Evolutionary conservation across 2,113 vertebrate species (phyloP), one percentile per base, ranked within the genome.

Genomic region (Chunga burmeisteri): DNA sequence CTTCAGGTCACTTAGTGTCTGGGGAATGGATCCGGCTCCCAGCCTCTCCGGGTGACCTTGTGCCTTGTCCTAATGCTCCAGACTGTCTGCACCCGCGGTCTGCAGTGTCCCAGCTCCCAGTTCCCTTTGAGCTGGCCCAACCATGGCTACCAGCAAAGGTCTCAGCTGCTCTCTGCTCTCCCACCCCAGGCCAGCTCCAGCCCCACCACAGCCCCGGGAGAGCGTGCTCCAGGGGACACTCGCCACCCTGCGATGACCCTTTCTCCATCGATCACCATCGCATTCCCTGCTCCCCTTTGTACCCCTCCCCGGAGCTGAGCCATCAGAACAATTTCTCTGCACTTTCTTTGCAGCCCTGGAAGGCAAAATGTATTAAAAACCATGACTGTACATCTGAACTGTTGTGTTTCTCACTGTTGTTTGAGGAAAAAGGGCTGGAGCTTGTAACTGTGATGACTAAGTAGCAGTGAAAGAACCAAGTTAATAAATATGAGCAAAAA

Each of bases 201-300:
- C 46, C 36, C 52, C n/a, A 55, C 30, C 30, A 21, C 18, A 55
- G 66, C 22, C 61, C 44, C 1, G 0, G 58, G 58, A 61, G 13
- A 72, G 7, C 2, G 0, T 34, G 65, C 71, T 68, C 27, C 46
- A 44, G 53, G 34, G 21, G 29, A 32, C 12, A n/a, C 49, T 44
- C 4, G 0, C 75, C 83, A 72, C 38, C 29, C 13, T 0, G 0
- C 46, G 12, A 25, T 49, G 66, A 67, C 40, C 40, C 47, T 86
- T 88, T 77, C 44, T n/a, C 38, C 29, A 11, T 38, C 10, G 5
- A 88, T 92, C 82, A 27, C 44, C 27, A 2, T 27, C 50, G 8
- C 1, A 0, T 30, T 59, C 50, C 62, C 22, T 29, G 1, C 72
- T 86, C n/a, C 53, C 9, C 17, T 72, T 38, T 38, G 42, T 67